A percentile compares a stretch with the other conserved stretches of the same genome.
These are phyloP conservation scores for Spialia ferax DNA, from an alignment of 2,888 invertebrate species.

Conservation along the genomic window DNA sequence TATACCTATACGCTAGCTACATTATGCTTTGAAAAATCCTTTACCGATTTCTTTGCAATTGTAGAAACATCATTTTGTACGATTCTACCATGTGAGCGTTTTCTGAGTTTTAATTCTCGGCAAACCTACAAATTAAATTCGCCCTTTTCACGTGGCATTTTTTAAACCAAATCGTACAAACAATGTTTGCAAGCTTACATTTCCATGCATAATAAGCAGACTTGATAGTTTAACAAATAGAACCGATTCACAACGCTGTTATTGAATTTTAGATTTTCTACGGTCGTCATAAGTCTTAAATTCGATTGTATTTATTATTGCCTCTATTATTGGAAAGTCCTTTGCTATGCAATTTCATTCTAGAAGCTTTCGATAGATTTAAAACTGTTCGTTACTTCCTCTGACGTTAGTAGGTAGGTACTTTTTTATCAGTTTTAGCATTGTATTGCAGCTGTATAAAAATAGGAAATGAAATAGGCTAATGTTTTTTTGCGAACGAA, in stretches of 20 bases:
- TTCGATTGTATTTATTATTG: background rate
- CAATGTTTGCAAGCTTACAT: slow-evolving; percentile 24
- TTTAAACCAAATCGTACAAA: slow-evolving; percentile 4
- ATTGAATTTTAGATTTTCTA: background rate
- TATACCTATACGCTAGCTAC: too few relatives aligned
- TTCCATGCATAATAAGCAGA: slow-evolving; percentile 25
- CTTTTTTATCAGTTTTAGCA: slow-evolving; percentile 3
- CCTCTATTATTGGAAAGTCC: slow-evolving; percentile 15
- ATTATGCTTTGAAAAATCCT: too few relatives aligned
- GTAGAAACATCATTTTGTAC: too few relatives aligned
- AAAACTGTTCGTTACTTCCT: background rate
- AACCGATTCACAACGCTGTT: background rate
- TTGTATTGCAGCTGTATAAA: background rate
- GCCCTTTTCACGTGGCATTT: background rate
- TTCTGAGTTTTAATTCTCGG: too few relatives aligned
- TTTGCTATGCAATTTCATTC: slow-evolving; percentile 15
- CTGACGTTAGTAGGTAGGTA: too few relatives aligned
- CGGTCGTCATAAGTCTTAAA: background rate
- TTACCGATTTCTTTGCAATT: too few relatives aligned
- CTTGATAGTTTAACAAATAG: slow-evolving; percentile 16
- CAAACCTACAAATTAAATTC: too few relatives aligned
- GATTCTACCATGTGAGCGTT: too few relatives aligned
- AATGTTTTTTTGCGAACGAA: too few relatives aligned
- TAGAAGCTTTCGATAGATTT: slow-evolving; percentile 5
- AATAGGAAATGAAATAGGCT: too few relatives aligned